Evolutionary conservation across 2,797 vertebrate genomes (phyloP).

Genomic region (Lagocephalus sceleratus): DNA sequence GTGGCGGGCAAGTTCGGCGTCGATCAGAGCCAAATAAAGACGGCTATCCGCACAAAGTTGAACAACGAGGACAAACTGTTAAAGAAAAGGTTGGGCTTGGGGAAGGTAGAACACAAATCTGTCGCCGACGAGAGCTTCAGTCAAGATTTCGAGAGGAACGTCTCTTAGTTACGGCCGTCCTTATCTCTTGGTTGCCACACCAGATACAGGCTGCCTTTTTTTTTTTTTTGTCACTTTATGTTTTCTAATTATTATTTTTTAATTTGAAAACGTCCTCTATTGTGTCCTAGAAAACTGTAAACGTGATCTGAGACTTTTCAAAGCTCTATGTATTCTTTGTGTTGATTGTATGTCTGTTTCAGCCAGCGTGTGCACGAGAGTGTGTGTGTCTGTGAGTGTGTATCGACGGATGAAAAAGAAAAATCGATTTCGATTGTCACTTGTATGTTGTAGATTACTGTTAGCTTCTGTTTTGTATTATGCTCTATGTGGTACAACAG

Average conservation of each 20-base stretch:
- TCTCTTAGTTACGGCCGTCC: slow-evolving; percentile 39
- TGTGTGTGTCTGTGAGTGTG: slow-evolving; percentile 1
- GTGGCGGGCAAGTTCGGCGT: slow-evolving; percentile 65
- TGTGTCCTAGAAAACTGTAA: too few species aligned
- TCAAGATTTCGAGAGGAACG: slow-evolving; percentile 38
- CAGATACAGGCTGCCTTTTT: too few species aligned
- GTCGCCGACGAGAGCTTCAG: slow-evolving; percentile 37
- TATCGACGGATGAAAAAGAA: slow-evolving; percentile 15
- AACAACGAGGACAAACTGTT: slow-evolving; percentile 76
- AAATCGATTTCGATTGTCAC: slow-evolving; percentile 7
- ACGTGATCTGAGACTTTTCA: too few species aligned
- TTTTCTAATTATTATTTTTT: too few species aligned
- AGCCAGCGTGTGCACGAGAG: slow-evolving; percentile 7
- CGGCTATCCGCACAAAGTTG: slow-evolving; percentile 73
- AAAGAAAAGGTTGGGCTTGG: slow-evolving; percentile 71
- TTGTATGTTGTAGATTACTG: slow-evolving; percentile 16
- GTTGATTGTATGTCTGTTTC: background rate
- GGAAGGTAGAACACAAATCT: slow-evolving; percentile 55
- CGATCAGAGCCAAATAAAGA: slow-evolving; percentile 68
- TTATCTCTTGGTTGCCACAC: slow-evolving; percentile 12
- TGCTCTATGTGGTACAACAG: slow-evolving; percentile 2
- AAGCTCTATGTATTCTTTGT: background rate
- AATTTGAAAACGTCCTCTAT: too few species aligned
- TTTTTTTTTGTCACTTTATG: too few species aligned
- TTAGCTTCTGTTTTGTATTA: slow-evolving; percentile 5